Base-by-base conservation (phyloP, 1,140 invertebrate species). In the Hypothenemus hampei region DNA sequence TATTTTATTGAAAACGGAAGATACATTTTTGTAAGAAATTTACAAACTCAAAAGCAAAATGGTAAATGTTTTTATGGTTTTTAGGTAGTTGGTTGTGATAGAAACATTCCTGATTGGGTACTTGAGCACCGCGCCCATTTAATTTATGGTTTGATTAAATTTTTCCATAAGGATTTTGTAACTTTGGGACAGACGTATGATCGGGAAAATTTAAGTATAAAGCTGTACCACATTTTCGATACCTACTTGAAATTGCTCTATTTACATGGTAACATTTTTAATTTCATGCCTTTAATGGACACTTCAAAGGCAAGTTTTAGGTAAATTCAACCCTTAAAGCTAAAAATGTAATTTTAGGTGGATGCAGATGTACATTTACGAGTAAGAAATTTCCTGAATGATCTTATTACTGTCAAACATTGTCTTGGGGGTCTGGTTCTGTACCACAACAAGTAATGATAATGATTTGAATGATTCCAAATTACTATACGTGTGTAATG, bases 31-130 rank as follows among this genome's bases (percentile, higher is more conserved):
- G 89, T 90, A 69, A 78, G n/a, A n/a, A n/a, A 77, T 74, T n/a
- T 7, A 18, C 7, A 53, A 4, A n/a, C n/a, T n/a, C n/a, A n/a
- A n/a, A n/a, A n/a, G n/a, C n/a, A n/a, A n/a, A n/a, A n/a, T n/a
- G n/a, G n/a, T 37, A 50, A 49, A 31, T 58, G n/a, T n/a, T n/a
- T 41, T 40, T 45, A 57, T 52, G 58, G 44, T 52, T 65, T 65
- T 63, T 55, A 89, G 87, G 86, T 84, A 37, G 82, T 90, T 51
- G 89, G 89, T 13, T 89, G 87, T n/a, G 88, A 91, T 71, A 78
- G 86, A 35, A 88, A 89, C 68, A 87, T 89, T 55, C 80, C 86
- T 7, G 86, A 89, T 65, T 86, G 84, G 79, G 75, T 90, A 49
- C 64, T 92, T 6, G 77, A 88, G 63, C 82, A 87, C 68, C 78